phyloP scores from a whole-genome alignment of 2,797 vertebrate genomes.

The Sebastes trivittatus region DNA sequence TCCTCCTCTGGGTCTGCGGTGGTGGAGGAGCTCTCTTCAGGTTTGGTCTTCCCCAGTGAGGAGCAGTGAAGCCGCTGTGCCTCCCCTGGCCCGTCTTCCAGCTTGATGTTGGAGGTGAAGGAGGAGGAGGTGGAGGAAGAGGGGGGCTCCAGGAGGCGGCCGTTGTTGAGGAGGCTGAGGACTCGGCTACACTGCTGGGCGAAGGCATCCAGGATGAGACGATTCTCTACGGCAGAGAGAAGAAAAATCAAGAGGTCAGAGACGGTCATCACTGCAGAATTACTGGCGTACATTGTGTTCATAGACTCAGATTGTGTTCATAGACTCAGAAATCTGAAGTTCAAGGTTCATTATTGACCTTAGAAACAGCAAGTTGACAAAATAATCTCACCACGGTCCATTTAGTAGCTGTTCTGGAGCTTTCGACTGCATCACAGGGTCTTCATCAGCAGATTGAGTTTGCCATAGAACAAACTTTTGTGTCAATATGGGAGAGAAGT shows the following conservation, averaged over 20 bases:
- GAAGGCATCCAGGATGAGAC: slow-evolving; percentile 97
- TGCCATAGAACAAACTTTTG: not conserved
- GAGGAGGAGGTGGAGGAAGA: slow-evolving; percentile 61
- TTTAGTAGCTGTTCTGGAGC: not conserved
- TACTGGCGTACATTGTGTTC: too few species aligned
- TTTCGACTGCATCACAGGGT: not conserved
- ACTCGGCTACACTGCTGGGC: slow-evolving; percentile 99
- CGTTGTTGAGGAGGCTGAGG: slow-evolving; percentile 95
- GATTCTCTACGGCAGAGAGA: slow-evolving; percentile 87
- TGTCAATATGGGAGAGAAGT: not conserved
- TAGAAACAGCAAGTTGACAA: not conserved
- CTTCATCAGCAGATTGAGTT: not conserved
- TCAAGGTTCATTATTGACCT: not conserved
- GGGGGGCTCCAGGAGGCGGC: slow-evolving; percentile 91
- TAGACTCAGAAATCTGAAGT: too few species aligned
- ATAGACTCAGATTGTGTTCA: too few species aligned
- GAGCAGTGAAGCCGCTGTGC: slow-evolving; percentile 75
- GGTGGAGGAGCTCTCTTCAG: slow-evolving; percentile 80
- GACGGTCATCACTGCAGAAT: not conserved
- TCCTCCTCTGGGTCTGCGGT: slow-evolving; percentile 86
- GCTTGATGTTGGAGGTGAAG: slow-evolving; percentile 90
- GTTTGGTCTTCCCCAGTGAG: slow-evolving; percentile 85
- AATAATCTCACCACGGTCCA: not conserved
- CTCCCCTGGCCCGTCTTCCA: slow-evolving; percentile 81
- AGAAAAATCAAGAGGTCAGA: not conserved